Percentiles rank a stretch among this genome's conserved stretches.
Evolutionary conservation across 2,113 vertebrate genomes (phyloP).

Genomic region (Hemiprocne comata): DNA sequence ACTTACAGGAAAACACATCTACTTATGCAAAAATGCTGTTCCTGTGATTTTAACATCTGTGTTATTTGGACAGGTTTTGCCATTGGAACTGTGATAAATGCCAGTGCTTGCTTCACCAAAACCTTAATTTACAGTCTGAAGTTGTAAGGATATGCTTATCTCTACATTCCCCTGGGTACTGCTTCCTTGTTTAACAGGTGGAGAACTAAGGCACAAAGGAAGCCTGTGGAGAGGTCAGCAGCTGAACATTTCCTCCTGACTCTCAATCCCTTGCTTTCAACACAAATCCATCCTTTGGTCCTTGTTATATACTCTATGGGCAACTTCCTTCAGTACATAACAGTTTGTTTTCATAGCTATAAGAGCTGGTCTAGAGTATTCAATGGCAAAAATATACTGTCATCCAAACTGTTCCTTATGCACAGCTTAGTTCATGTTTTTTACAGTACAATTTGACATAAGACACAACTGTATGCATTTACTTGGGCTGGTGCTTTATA

Average conservation of each 20-base stretch:
- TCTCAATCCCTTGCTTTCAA: not conserved
- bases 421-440: not conserved
- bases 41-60: not conserved
- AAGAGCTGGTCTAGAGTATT: slow-evolving; percentile 4
- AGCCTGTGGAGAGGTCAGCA: not conserved
- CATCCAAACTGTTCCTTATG: not conserved
- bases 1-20: not conserved
- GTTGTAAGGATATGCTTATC: not conserved
- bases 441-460: not conserved
- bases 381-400: not conserved
- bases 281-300: not conserved
- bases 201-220: not conserved
- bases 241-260: not conserved
- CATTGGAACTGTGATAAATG: not conserved
- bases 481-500: not conserved
- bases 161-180: not conserved
- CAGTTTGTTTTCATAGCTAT: not conserved
- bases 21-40: not conserved
- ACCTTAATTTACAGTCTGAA: not conserved
- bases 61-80: not conserved
- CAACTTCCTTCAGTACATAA: not conserved
- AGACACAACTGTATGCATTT: not conserved
- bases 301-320: not conserved
- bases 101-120: not conserved
- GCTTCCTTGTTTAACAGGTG: not conserved